phyloP scores from a whole-genome alignment of 2,888 invertebrate genomes.

The Drosophila limbata region DNA sequence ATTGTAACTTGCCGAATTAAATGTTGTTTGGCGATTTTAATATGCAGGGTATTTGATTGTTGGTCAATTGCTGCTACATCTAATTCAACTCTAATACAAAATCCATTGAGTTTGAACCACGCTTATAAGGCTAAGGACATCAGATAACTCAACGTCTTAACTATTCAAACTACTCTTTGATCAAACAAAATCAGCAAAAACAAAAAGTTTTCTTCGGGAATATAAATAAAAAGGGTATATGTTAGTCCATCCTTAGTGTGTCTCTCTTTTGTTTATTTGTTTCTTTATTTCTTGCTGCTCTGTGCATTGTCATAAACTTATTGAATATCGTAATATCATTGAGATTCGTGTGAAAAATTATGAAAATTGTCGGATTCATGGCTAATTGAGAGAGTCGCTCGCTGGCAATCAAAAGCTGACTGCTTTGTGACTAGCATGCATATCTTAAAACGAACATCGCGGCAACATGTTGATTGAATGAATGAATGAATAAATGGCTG shows the following conservation, averaged over 20 bases:
- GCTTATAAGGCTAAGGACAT: not conserved
- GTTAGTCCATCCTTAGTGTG: not conserved
- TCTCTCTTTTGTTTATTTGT: not conserved
- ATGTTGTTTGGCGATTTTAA: not conserved
- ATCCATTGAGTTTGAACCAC: too few relatives aligned
- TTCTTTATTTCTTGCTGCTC: not conserved
- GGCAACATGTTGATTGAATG: conserved; percentile 26
- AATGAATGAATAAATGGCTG: not conserved
- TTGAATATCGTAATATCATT: conserved; percentile 64
- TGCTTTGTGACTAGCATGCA: conserved; percentile 13
- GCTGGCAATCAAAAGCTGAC: conserved; percentile 37
- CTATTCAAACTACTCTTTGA: not conserved
- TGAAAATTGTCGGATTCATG: conserved; percentile 34
- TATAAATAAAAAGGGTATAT: conserved; percentile 4
- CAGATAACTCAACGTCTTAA: not conserved
- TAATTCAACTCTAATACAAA: too few relatives aligned
- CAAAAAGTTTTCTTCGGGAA: not conserved
- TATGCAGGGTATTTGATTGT: not conserved
- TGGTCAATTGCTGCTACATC: not conserved
- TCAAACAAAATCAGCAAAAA: not conserved
- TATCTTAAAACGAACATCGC: conserved; percentile 28
- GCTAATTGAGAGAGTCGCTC: conserved; percentile 54
- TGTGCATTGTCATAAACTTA: conserved; percentile 55
- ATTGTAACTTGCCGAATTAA: not conserved
- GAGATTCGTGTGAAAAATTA: conserved; percentile 40